Evolutionary conservation across 2,888 invertebrate species (phyloP).

Genomic region (Ligdia adustata): DNA sequence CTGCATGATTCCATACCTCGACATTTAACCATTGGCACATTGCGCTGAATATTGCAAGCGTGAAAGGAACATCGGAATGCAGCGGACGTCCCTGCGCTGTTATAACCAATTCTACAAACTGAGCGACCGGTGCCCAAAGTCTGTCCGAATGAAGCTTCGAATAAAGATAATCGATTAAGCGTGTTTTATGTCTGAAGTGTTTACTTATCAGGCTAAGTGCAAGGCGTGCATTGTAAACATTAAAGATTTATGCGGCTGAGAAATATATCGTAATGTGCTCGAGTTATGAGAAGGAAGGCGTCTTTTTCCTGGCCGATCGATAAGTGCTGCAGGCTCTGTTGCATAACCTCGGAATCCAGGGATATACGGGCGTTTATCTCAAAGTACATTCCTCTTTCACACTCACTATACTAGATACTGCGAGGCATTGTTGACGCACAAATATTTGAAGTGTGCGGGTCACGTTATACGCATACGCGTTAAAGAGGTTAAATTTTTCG

Average conservation of each 20-base stretch:
- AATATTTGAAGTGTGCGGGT: conserved; percentile 30
- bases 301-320: conserved; percentile 57
- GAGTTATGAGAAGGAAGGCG: conserved; percentile 17
- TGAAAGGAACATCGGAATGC: conserved; percentile 71
- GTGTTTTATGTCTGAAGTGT: conserved; percentile 21
- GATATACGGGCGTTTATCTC: conserved; percentile 53
- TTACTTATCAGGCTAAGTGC: conserved; percentile 22
- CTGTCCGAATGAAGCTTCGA: conserved; percentile 8
- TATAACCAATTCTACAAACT: conserved; percentile 24
- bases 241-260: conserved; percentile 3
- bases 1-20: no score
- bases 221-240: conserved; percentile 22
- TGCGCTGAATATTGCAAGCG: conserved; percentile 58
- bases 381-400: conserved; percentile 58
- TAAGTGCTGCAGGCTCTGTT: conserved; percentile 62
- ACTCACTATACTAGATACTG: conserved; percentile 48
- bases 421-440: conserved; percentile 49
- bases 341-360: conserved; percentile 67
- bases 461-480: conserved; percentile 20
- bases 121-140: conserved; percentile 18
- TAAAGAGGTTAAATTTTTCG: conserved; percentile 39
- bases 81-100: conserved; percentile 51
- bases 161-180: conserved; percentile 25
- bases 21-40: conserved; percentile 59
- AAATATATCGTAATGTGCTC: neutral